Percentiles rank a stretch among this genome's conserved stretches.
Conservation (phyloP, 2,888 invertebrate genomes). For the Ernsta delagoae region DNA sequence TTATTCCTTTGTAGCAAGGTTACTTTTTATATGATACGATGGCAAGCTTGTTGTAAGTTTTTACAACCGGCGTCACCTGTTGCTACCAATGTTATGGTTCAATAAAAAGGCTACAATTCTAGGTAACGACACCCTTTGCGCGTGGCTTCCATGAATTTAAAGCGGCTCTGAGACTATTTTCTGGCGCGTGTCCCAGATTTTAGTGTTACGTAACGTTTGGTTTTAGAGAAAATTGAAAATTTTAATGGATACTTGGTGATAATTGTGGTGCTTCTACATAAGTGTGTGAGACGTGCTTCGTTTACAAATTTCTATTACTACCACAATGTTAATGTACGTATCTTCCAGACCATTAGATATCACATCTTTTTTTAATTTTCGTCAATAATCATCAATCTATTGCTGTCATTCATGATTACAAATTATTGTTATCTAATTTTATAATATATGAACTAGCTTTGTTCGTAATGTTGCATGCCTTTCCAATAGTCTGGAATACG, state of each 20-base stretch:
- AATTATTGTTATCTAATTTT: too few relatives aligned
- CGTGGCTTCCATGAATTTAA: conserved; percentile 46
- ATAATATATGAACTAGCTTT: too few relatives aligned
- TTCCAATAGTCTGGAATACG: background rate
- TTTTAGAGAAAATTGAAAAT: conserved; percentile 16
- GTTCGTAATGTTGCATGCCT: too few relatives aligned
- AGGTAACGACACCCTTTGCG: conserved; percentile 58
- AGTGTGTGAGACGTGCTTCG: background rate
- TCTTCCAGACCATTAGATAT: too few relatives aligned
- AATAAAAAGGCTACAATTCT: conserved; percentile 67
- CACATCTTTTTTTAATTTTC: too few relatives aligned
- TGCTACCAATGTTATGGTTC: conserved; percentile 68
- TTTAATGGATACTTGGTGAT: conserved; percentile 16
- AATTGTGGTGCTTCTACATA: background rate
- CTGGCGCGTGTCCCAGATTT: conserved; percentile 31
- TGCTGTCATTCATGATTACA: too few relatives aligned
- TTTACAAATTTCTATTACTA: too few relatives aligned
- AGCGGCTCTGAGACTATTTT: conserved; percentile 30
- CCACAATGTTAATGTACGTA: too few relatives aligned
- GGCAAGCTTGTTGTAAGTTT: conserved; percentile 30
- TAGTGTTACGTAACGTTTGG: conserved; percentile 29
- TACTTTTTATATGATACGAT: conserved; percentile 14
- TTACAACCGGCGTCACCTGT: conserved; percentile 62
- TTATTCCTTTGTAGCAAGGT: conserved; percentile 20
- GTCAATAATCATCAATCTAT: too few relatives aligned